Base-by-base conservation (phyloP, 1,140 invertebrate genomes). In the Drosophila setifemur region DNA sequence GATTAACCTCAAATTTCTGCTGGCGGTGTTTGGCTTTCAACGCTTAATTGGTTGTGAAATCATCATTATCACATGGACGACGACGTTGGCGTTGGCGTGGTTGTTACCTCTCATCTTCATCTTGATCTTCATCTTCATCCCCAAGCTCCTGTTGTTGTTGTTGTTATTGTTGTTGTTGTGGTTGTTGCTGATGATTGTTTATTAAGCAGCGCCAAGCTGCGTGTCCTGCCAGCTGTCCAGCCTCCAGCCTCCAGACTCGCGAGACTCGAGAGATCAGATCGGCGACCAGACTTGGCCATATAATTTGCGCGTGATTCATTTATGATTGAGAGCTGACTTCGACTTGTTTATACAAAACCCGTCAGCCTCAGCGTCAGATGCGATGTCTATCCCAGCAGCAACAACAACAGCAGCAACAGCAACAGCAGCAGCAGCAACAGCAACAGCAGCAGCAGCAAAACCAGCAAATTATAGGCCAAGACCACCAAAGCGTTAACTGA, bases 31-130 rank as follows among this genome's bases (percentile, higher is more conserved):
- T 86, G 81, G 81, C 81, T 86, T 86, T 86, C 81, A 86, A 86
- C 81, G 81, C 81, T 86, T 86, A 86, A 86, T 86, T 86, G 81
- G 81, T 86, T 86, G 81, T 86, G 81, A 86, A 86, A 86, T 87
- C 81, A 86, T 86, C 82, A 86, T 86, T 85, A 85, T 85, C 79
- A 86, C 79, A 83, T 85, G 79, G 79, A 70, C 71, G 54, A 70
- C 60, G 66, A 35, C 31, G 43, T 45, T 71, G 61, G 68, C 73
- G 73, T 83, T 82, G 73, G 69, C 69, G 78, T 77, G 70, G 45
- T 53, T 68, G 47, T 57, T 37, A 43, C 47, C 42, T 44, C 42
- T 28, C 23, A 57, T 57, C 53, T 47, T 35, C 35, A 63, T 44
- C 60, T 63, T 66, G 49, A 75, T 64, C 52, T 40, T 7, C 12